Evolutionary conservation across 2,797 vertebrate species (phyloP).

Genomic region (Furcifer pardalis): DNA sequence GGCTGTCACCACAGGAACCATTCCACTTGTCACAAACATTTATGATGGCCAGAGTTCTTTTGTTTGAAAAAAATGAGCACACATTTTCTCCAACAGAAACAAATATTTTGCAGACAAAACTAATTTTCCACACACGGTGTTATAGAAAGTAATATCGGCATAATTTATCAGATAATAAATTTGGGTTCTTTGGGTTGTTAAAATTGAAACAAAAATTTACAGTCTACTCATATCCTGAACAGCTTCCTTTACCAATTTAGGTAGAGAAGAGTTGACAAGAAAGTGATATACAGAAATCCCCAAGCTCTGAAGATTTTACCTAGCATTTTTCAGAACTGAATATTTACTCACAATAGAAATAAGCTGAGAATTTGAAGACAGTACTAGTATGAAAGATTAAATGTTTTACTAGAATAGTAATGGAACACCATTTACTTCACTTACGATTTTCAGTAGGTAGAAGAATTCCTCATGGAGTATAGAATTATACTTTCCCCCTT

Average conservation of each 20-base stretch:
- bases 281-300: conserved; percentile 26
- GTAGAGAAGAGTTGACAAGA: not conserved
- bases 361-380: conserved; percentile 31
- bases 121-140: conserved; percentile 36
- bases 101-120: conserved; percentile 58
- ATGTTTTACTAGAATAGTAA: conserved; percentile 34
- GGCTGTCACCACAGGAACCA: conserved; percentile 46
- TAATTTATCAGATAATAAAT: conserved; percentile 40
- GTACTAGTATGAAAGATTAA: conserved; percentile 37
- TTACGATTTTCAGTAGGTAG: conserved; percentile 36
- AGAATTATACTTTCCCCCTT: conserved; percentile 30
- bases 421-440: not conserved
- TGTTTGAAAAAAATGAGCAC: conserved; percentile 48
- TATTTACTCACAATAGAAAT: conserved; percentile 49
- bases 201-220: conserved; percentile 42
- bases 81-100: conserved; percentile 46
- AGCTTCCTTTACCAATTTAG: conserved; percentile 34
- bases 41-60: conserved; percentile 46
- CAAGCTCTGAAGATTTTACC: conserved; percentile 37
- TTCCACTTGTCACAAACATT: conserved; percentile 54
- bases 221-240: conserved; percentile 45
- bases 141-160: conserved; percentile 44
- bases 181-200: conserved; percentile 43
- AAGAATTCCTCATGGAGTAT: conserved; percentile 17
- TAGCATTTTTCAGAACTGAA: conserved; percentile 50